Percentiles rank a stretch among this genome's conserved stretches.
Evolutionary conservation across 2,888 invertebrate species (phyloP).

Genomic region (Epinotia brunnichana): DNA sequence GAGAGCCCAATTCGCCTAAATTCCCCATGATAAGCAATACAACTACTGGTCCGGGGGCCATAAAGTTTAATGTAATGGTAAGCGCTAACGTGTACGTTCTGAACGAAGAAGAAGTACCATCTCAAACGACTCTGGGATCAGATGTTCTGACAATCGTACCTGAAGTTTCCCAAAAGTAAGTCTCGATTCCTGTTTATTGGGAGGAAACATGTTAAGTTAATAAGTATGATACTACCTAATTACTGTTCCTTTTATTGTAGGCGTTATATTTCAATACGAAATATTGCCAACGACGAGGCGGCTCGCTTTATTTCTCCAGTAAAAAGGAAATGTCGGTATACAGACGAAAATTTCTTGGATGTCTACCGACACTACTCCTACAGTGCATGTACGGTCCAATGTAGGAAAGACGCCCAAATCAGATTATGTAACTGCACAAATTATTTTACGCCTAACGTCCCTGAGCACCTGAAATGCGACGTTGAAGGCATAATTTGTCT

Average conservation of each 20-base stretch:
- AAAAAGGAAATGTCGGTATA: constrained; percentile 90
- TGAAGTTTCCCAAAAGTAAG: constrained; percentile 82
- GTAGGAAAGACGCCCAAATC: constrained; percentile 87
- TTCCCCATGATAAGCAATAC: constrained; percentile 86
- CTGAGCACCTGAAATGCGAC: constrained; percentile 83
- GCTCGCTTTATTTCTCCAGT: constrained; percentile 85
- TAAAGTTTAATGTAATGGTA: constrained; percentile 80
- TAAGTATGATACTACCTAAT: no score
- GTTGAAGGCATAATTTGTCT: constrained; percentile 87
- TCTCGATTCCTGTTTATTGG: no score
- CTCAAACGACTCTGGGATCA: constrained; percentile 86
- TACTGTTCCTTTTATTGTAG: no score
- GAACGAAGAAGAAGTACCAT: constrained; percentile 88
- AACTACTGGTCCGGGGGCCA: constrained; percentile 84
- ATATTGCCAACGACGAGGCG: constrained; percentile 88
- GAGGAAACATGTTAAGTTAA: no score
- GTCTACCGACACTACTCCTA: constrained; percentile 87
- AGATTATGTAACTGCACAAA: constrained; percentile 87
- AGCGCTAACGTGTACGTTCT: constrained; percentile 85
- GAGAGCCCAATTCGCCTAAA: constrained; percentile 70
- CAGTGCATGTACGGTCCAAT: constrained; percentile 89
- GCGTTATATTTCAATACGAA: constrained; percentile 82
- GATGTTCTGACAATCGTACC: constrained; percentile 85
- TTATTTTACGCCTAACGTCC: constrained; percentile 87
- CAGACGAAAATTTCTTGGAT: constrained; percentile 84